Base-by-base conservation (phyloP, 2,113 vertebrate genomes). In the Labrus mixtus region DNA sequence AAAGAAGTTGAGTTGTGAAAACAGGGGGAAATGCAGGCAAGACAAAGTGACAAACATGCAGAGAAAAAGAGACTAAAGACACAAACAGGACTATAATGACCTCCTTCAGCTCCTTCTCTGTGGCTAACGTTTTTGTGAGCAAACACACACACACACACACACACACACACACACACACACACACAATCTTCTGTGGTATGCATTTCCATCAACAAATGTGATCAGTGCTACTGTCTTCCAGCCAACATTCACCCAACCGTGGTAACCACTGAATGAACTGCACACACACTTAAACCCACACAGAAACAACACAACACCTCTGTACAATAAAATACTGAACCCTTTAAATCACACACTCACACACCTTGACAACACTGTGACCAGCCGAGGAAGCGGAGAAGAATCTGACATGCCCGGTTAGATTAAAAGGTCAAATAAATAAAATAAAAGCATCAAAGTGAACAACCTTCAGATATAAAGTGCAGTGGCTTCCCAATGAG, bases 351-450 rank as follows among this genome's bases (percentile, higher is more conserved):
- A 39, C 56, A 33, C 54, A 54, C 39, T 48, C n/a, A 11, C 29
- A 19, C 46, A 22, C 56, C 10, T 41, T 20, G 57, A 64, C 46
- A 45, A 43, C 68, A 33, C 25, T 59, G 59, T 43, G 39, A 56
- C 16, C 64, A 45, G 23, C 23, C 1, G 25, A 67, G 55, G 72
- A n/a, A 64, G 70, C 62, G n/a, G 46, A 66, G 79, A 74, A 66
- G 64, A 65, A 74, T 76, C 56, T 36, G 48, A 83, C 79, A 63
- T 57, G 83, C 68, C 68, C 12, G 36, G 50, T 79, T 80, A 70
- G 81, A 80, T 86, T 83, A 87, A 84, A 90, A 90, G 89, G 88
- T 91, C 79, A 89, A 64, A 78, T 76, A 66, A 85, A 89, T 91
- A 66, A 87, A 85, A 90, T 41, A 62, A 83, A 68, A 60, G 29